Evolutionary conservation across 2,113 vertebrate species (phyloP), one percentile per base, ranked within the genome.

Genomic region (Crotophaga sulcirostris): DNA sequence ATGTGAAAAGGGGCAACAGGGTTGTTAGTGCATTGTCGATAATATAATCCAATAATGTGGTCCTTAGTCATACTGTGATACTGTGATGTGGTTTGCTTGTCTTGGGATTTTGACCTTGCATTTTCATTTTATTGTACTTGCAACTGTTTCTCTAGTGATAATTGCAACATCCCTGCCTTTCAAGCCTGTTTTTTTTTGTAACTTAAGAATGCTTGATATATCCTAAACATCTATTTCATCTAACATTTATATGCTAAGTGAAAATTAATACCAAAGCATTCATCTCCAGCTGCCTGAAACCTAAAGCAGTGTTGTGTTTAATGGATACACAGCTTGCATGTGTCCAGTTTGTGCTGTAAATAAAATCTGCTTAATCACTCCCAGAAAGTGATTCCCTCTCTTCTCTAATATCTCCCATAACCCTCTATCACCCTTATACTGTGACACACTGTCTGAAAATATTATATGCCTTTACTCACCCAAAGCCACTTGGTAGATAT

Each of bases 381-480:
- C 52, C 67, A 85, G 55, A 80, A 89, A 93, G 60, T 38, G 38
- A 87, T 94, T 83, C 54, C 34, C 17, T 93, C 26, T 31, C 89
- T 93, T 89, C 40, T 70, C 92, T 96, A 77, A 18, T 67, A 78
- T 81, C 60, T 73, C 80, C 69, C 63, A 94, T 93, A 97, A 97
- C 96, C 33, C 42, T 96, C 51, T 52, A 96, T 96, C 82, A 93
- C 45, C 52, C 58, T 88, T 47, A 56, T 78, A 54, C 33, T 64
- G 40, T 95, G 74, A 85, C 78, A 87, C 58, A 78, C 45, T 82
- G 47, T 86, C 55, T 92, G 49, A 69, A 95, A 89, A 58, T 78
- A 77, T 88, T 97, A 94, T 95, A 92, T 80, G 95, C 88, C 73
- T 95, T 97, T 77, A 85, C 29, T 94, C n/a, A 90, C 97, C 33